Percentiles rank a stretch among this genome's conserved stretches.
phyloP scores from a whole-genome alignment of 2,888 invertebrate species.

The Nomada goodeniana region DNA sequence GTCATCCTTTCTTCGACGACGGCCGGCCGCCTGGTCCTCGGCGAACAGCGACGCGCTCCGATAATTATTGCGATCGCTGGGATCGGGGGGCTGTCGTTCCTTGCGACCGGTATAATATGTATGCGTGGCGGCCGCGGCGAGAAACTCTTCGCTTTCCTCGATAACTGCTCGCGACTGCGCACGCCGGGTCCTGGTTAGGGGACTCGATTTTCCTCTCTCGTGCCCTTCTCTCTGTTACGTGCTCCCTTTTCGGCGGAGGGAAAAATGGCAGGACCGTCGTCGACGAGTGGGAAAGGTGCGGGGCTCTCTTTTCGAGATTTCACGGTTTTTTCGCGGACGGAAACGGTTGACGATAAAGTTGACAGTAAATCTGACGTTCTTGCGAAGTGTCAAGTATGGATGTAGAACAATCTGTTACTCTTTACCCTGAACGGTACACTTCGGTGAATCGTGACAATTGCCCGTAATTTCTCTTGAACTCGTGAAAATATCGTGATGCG shows the following conservation, averaged over 20 bases:
- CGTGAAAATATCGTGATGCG: too few species aligned
- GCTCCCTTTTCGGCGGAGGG: slow-evolving; percentile 23
- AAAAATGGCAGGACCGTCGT: slow-evolving; percentile 28
- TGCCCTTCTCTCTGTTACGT: slow-evolving; percentile 30
- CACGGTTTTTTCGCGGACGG: too few species aligned
- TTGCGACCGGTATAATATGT: slow-evolving; percentile 34
- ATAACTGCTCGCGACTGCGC: slow-evolving; percentile 73
- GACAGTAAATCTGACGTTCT: too few species aligned
- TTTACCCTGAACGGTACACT: too few species aligned
- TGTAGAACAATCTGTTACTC: too few species aligned
- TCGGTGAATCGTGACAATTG: too few species aligned
- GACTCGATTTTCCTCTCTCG: slow-evolving; percentile 50
- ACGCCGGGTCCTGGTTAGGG: slow-evolving; percentile 55
- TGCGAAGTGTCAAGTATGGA: too few species aligned
- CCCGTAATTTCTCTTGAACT: too few species aligned
- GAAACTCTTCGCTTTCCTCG: slow-evolving; percentile 75
- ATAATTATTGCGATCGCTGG: slow-evolving; percentile 13
- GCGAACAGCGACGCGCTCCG: neutral
- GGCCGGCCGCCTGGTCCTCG: neutral
- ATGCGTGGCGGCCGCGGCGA: slow-evolving; percentile 72
- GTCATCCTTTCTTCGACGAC: slow-evolving; percentile 4
- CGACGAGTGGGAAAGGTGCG: slow-evolving; percentile 28
- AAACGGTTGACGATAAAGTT: too few species aligned
- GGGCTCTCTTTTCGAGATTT: slow-evolving; percentile 20
- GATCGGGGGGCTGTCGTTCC: slow-evolving; percentile 5